Percentiles rank a stretch among this genome's conserved stretches.
phyloP scores from a whole-genome alignment of 2,113 vertebrate genomes.

The Phalacrocorax aristotelis region DNA sequence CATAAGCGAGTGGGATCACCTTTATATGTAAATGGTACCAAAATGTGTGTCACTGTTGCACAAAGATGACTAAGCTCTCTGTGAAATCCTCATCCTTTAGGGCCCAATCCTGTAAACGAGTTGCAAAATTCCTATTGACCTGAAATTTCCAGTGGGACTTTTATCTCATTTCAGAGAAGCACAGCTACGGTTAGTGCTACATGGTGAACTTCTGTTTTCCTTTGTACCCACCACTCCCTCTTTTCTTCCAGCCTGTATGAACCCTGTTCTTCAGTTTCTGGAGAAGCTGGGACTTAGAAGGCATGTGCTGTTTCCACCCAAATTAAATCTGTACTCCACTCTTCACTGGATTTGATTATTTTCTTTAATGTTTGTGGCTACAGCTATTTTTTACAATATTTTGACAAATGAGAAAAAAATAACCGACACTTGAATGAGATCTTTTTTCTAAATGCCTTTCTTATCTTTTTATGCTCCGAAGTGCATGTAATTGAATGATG shows the following conservation, averaged over 20 bases:
- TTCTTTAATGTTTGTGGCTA: not conserved
- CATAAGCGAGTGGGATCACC: not conserved
- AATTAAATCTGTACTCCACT: not conserved
- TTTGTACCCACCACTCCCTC: not conserved
- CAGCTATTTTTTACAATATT: not conserved
- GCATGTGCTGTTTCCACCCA: not conserved
- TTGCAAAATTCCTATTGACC: not conserved
- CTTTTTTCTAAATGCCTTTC: not conserved
- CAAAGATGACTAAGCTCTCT: not conserved
- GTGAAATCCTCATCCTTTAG: not conserved
- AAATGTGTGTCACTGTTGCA: not conserved
- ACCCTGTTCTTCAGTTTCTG: not conserved
- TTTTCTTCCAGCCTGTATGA: not conserved
- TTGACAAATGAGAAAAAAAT: not conserved
- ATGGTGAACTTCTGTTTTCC: not conserved
- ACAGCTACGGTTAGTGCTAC: not conserved
- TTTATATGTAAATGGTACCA: not conserved
- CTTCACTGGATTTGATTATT: not conserved
- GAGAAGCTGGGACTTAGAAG: not conserved
- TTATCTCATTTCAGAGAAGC: not conserved
- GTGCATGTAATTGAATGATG: not conserved
- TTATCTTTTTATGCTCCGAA: not conserved
- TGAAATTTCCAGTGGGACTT: not conserved
- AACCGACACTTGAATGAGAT: not conserved
- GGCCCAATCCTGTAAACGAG: not conserved